Evolutionary conservation across 2,113 vertebrate genomes (phyloP), one percentile per base, ranked within the genome.

Genomic region (Zingel zingel): DNA sequence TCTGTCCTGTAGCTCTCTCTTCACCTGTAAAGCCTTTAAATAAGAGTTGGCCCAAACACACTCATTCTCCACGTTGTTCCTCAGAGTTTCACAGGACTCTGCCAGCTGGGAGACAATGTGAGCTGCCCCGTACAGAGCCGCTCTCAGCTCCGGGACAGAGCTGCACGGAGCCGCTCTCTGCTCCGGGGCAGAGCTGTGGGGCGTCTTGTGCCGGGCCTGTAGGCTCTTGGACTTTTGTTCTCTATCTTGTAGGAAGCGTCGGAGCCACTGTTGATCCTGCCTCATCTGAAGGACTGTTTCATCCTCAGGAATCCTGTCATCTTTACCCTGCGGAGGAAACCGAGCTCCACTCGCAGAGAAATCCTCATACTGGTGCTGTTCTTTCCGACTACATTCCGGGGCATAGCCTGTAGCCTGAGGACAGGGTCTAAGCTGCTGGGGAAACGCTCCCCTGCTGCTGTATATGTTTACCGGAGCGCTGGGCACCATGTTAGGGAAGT

Each of bases 31-130:
- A 2, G 93, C 93, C 75, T 27, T 65, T 0, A 2, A 30, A 15
- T 94, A 92, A 0, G 90, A 89, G 23, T 69, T 83, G 0, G 59
- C 84, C 97, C 97, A 97, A 2, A 74, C 91, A 0, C 27, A 11
- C 1, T 94, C 92, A 1, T 94, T 53, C 19, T 95, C 94, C 0
- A 93, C 73, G 71, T 91, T 88, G 50, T 16, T 66, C 50, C 91
- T 84, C 64, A 98, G 85, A 0, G 84, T 72, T 47, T 87, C 86
- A 61, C 95, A 95, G 16, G 95, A 51, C 0, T 59, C 59, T 0
- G 94, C 86, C 39, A 99, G 77, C 45, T 93, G 94, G 0, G 95
- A 91, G 19, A 96, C 91, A 1, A 95, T 89, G 3, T 86, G 56
- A 64, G 95, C 91, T 0, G 96, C 94, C 5, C 80, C 61, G 64